Conservation (phyloP, 2,888 invertebrate species). For the Willowsia nigromaculata region DNA sequence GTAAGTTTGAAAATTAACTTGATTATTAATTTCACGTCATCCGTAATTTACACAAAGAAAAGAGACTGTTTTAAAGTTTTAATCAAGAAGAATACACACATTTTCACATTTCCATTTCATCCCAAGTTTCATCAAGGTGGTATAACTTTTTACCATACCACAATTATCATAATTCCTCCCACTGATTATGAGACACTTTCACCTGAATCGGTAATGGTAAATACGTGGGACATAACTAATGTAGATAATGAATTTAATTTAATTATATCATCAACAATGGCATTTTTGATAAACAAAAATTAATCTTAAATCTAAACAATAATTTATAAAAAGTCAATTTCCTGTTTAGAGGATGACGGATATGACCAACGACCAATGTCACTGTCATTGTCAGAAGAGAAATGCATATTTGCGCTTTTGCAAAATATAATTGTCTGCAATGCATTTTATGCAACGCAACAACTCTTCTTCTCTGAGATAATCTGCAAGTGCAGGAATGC, state of each 20-base stretch:
- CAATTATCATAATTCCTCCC: neutral
- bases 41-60: neutral
- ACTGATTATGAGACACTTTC: neutral
- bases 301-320: neutral
- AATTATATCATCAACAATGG: neutral
- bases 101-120: neutral
- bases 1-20: slow-evolving; percentile 49
- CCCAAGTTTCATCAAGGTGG: neutral
- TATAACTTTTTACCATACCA: neutral
- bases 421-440: too few species aligned
- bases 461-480: neutral
- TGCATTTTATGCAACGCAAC: neutral
- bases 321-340: slow-evolving; percentile 27
- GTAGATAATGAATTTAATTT: neutral
- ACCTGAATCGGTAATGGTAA: neutral
- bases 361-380: slow-evolving; percentile 38
- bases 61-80: neutral
- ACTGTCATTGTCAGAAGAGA: slow-evolving; percentile 42
- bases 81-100: neutral
- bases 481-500: slow-evolving; percentile 14
- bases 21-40: neutral
- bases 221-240: neutral
- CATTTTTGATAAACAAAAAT: neutral
- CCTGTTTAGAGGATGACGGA: slow-evolving; percentile 59
- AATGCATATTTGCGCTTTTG: neutral